Evolutionary conservation across 2,113 vertebrate species (phyloP).

Genomic region (Bambusicola thoracicus): DNA sequence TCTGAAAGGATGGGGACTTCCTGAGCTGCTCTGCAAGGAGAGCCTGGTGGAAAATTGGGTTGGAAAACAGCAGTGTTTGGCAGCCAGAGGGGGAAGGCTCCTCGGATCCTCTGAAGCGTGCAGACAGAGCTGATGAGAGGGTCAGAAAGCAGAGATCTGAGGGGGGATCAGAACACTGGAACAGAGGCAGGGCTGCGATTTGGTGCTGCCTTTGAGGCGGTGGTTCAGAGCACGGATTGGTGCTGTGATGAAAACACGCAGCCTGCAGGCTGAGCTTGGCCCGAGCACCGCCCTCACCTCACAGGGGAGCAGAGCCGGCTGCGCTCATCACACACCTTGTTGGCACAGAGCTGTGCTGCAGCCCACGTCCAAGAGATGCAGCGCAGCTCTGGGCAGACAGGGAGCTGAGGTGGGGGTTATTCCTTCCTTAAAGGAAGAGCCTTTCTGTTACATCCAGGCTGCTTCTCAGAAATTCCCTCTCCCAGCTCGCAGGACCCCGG

Average conservation of each 20-base stretch:
- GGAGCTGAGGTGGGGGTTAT: not conserved
- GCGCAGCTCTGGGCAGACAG: not conserved
- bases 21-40: not conserved
- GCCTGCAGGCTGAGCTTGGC: not conserved
- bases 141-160: not conserved
- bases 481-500: not conserved
- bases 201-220: not conserved
- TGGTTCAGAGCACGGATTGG: not conserved
- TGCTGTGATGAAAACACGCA: not conserved
- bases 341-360: not conserved
- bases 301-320: accelerated
- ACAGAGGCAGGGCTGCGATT: not conserved
- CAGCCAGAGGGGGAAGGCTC: not conserved
- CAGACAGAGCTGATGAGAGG: not conserved
- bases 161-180: not conserved
- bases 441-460: not conserved
- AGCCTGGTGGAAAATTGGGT: not conserved
- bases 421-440: not conserved
- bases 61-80: not conserved
- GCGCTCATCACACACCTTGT: accelerated
- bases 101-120: not conserved
- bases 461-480: not conserved
- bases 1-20: not conserved
- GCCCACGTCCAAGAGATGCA: not conserved
- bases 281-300: not conserved